Evolutionary conservation across 2,888 invertebrate genomes (phyloP), one percentile per base, ranked within the genome.

Genomic region (Trilocha varians): DNA sequence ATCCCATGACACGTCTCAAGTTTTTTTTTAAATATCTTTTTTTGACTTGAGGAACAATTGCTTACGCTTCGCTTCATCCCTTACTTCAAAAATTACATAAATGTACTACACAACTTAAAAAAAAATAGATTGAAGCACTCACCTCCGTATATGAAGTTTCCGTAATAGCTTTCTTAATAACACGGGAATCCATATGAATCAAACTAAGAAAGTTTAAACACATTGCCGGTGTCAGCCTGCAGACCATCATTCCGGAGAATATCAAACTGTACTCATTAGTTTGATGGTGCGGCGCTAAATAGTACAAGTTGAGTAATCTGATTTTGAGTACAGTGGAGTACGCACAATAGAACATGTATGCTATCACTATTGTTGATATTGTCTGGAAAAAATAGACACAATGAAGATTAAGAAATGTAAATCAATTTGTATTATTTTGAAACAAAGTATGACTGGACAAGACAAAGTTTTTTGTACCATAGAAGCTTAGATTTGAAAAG

Each of bases 211-310:
- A 99, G 83, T 99, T 99, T 37, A 99, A 90, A 78, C 99, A 99
- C 88, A 99, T 92, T 2, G 99, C 99, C 0, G 99, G 98, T 0
- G 99, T 99, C 40, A 99, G 88, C 2, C 99, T 92, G 69, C 98
- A 99, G 33, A 97, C 88, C 89, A 98, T 90, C 99, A 99, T 98
- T 43, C 99, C 99, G 55, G 97, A 96, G 86, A 99, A 98, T 65
- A 99, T 96, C 47, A 99, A 90, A 71, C 97, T 98, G 86, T 99
- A 98, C 70, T 99, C 99, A 70, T 99, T 98, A 5, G 99, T 99
- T 82, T 97, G 97, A 75, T 99, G 99, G 71, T 98, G 94, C 0
- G 98, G 95, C 3, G 99, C 98, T 55, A 99, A 83, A 72, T 99
- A 98, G 84, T 99, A 99, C 53, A 98, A 90, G 85, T 99, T 99